A percentile compares a stretch with the other conserved stretches of the same genome.
Evolutionary conservation across 2,113 vertebrate genomes (phyloP).

Genomic region (Stomatorhinus ivindoensis): DNA sequence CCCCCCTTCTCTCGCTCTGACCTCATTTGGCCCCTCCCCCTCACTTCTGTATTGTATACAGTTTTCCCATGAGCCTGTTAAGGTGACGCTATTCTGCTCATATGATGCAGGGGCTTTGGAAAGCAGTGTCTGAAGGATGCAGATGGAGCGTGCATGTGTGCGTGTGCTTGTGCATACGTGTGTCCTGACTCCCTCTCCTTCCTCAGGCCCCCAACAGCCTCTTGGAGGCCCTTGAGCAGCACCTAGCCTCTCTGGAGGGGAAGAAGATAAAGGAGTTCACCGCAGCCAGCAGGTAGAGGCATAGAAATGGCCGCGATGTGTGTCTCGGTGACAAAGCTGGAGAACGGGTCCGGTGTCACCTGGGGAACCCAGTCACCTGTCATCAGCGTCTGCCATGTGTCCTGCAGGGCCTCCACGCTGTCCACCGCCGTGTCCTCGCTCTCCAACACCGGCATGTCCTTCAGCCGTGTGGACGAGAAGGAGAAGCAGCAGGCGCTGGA

Average conservation of each 20-base stretch:
- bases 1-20: background rate
- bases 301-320: too few relatives aligned
- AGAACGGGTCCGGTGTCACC: background rate
- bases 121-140: background rate
- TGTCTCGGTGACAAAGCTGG: background rate
- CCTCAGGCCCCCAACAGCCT: conserved; percentile 81
- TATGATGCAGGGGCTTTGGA: conserved; percentile 32
- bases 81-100: conserved; percentile 42
- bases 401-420: conserved; percentile 73
- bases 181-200: background rate
- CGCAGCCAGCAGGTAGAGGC: conserved; percentile 72
- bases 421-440: conserved; percentile 82
- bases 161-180: background rate
- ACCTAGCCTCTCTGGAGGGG: conserved; percentile 88
- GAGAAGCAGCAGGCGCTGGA: conserved; percentile 82
- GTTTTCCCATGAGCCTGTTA: conserved; percentile 25
- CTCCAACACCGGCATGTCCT: conserved; percentile 81
- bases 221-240: conserved; percentile 86
- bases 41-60: conserved; percentile 20
- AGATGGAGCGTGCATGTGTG: background rate
- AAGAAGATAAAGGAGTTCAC: conserved; percentile 83
- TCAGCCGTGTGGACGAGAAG: conserved; percentile 84
- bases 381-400: background rate
- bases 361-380: background rate
- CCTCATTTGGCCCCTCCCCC: background rate